Evolutionary conservation across 2,888 invertebrate genomes (phyloP).

Genomic region (Trypoxylon attenuatum): DNA sequence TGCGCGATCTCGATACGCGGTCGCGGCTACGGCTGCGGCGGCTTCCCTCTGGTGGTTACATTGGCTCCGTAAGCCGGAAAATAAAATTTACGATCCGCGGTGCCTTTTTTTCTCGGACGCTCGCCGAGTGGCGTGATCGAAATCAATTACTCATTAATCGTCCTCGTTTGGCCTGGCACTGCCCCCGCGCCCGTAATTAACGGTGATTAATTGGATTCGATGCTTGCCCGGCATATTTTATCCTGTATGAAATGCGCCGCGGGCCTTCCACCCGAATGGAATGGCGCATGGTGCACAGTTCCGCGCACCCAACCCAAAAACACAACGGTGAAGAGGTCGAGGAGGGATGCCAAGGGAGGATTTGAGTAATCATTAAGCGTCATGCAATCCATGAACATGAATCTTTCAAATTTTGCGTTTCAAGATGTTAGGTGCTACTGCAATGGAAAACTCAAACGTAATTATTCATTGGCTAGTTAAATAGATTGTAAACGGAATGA

Average conservation of each 20-base stretch:
- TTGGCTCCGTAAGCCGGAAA: slow-evolving; percentile 12
- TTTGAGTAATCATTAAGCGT: slow-evolving; percentile 61
- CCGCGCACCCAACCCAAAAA: no score
- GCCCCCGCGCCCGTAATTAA: slow-evolving; percentile 68
- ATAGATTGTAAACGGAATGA: background rate
- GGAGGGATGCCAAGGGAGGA: no score
- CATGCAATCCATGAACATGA: slow-evolving; percentile 50
- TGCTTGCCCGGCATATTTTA: slow-evolving; percentile 58
- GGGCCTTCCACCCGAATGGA: slow-evolving; percentile 33
- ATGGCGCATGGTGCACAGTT: no score
- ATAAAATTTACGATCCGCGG: slow-evolving; percentile 37
- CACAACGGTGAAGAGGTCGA: no score
- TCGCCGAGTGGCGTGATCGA: slow-evolving; percentile 66
- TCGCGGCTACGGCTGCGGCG: no score
- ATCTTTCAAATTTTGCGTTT: slow-evolving; percentile 6
- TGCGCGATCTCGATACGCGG: no score
- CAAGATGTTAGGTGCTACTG: background rate
- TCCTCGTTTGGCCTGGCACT: slow-evolving; percentile 52
- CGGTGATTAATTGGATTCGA: slow-evolving; percentile 68
- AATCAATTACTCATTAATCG: slow-evolving; percentile 72
- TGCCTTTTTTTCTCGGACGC: slow-evolving; percentile 6
- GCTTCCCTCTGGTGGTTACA: no score
- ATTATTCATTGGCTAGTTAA: background rate
- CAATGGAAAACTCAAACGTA: background rate
- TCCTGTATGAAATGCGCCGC: slow-evolving; percentile 59